Conservation (phyloP, 2,888 invertebrate genomes). For the Cryptus armator region DNA sequence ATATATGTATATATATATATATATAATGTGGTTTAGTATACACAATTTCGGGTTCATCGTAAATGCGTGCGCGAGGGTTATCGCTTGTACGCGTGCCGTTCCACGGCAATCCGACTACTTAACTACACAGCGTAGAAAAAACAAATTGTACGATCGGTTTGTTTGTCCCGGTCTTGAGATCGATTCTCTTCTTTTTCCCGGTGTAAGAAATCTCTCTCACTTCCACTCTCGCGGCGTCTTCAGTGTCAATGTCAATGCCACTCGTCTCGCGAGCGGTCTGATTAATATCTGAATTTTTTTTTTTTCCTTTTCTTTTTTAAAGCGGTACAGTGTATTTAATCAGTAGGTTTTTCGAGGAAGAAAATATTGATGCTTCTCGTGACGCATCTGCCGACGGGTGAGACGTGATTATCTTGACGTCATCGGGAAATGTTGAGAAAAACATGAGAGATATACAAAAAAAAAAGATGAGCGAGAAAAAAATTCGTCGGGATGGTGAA, state of each 20-base stretch:
- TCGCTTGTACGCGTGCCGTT: constrained; percentile 40
- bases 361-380: constrained; percentile 43
- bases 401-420: constrained; percentile 41
- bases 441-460: not conserved
- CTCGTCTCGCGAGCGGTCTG: constrained; percentile 4
- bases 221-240: not conserved
- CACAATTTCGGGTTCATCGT: constrained; percentile 32
- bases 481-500: constrained; percentile 10
- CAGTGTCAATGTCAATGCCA: constrained; percentile 48
- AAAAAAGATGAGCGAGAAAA: constrained; percentile 6
- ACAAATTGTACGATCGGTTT: constrained; percentile 79
- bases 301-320: constrained; percentile 20
- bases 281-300: constrained; percentile 31
- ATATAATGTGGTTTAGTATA: constrained; percentile 28
- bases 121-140: constrained; percentile 73
- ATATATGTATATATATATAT: constrained; percentile 16
- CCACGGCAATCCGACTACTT: constrained; percentile 74
- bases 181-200: constrained; percentile 16
- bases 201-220: constrained; percentile 2
- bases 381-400: constrained; percentile 47
- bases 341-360: constrained; percentile 30
- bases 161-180: constrained; percentile 70
- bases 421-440: constrained; percentile 36
- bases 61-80: constrained; percentile 31
- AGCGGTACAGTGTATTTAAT: constrained; percentile 45